Evolutionary conservation across 2,797 vertebrate genomes (phyloP).

Genomic region (Leucoraja ocellata): DNA sequence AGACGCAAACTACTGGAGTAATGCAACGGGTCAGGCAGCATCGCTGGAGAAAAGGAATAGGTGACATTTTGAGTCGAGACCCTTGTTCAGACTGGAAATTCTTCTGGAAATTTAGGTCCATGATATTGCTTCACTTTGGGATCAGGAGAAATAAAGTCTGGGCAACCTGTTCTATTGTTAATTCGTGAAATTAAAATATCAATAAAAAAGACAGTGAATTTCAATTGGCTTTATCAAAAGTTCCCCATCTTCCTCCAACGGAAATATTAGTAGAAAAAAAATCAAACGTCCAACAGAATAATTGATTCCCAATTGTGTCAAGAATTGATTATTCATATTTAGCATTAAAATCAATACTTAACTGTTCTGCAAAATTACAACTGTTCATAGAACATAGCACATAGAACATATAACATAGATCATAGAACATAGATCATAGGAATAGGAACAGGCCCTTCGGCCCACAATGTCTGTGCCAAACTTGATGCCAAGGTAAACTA

Average conservation of each 20-base stretch:
- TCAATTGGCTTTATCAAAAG: neutral
- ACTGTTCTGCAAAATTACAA: neutral
- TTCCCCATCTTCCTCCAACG: neutral
- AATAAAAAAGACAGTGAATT: neutral
- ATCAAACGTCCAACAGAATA: neutral
- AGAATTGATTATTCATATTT: neutral
- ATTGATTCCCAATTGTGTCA: neutral
- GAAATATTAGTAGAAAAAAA: neutral
- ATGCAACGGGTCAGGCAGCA: too few species aligned
- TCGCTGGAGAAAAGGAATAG: too few species aligned
- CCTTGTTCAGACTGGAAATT: too few species aligned
- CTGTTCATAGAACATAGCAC: too few species aligned
- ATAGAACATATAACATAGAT: too few species aligned
- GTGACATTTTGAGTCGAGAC: too few species aligned
- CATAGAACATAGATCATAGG: too few species aligned
- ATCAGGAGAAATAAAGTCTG: neutral
- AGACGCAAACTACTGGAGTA: too few species aligned
- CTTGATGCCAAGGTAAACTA: too few species aligned
- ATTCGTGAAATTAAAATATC: neutral
- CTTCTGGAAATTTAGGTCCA: neutral
- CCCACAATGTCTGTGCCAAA: too few species aligned
- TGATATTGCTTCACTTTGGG: neutral
- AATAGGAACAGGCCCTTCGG: too few species aligned
- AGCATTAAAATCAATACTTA: neutral
- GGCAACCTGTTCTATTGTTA: neutral